Base-by-base conservation (phyloP, 2,113 vertebrate species). In the Spea multiplicata region DNA sequence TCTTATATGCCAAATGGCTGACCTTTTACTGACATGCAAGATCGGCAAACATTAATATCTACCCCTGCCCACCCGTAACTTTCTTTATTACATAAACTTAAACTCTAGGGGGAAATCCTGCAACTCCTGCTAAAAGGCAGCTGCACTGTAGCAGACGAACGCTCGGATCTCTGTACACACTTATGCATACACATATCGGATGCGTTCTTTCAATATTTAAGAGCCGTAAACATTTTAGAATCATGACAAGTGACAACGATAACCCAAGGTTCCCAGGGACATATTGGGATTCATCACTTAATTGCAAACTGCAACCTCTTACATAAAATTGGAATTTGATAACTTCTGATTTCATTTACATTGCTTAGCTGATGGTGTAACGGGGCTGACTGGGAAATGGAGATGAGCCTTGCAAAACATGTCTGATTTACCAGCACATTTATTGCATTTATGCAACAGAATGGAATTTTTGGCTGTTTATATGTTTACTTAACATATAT, bases 1-100 rank as follows among this genome's bases (percentile, higher is more conserved):
- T 65, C 55, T 71, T 61, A 67, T 59, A 76, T 73, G 74, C 74
- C n/a, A 85, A 82, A 84, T 81, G 82, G 81, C 85, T 81, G 80
- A 86, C 82, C 84, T 85, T 81, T 81, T 82, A 71, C 73, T 83
- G 87, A 85, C 55, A 57, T 76, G 84, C 84, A 86, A 81, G 47
- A 78, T 72, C 30, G 46, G 61, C 49, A 71, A 65, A 72, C 76
- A 71, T 16, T 72, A 44, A 78, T 72, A 53, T 59, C 68, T 50
- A 6, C 44, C 55, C 48, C 0, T 13, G 45, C 66, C 10, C 13
- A 30, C 30, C 59, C 13, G 3, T 59, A n/a, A 65, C 8, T n/a
- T 61, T 5, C 71, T 82, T 81, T 83, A 84, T 0, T 4, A 77
- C 59, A 13, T 13, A 61, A 17, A 64, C n/a, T 30, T 17, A 13